These are phyloP conservation scores for Paramormyrops hopkinsi DNA, from an alignment of 2,797 vertebrate species.

Conservation along the genomic window DNA sequence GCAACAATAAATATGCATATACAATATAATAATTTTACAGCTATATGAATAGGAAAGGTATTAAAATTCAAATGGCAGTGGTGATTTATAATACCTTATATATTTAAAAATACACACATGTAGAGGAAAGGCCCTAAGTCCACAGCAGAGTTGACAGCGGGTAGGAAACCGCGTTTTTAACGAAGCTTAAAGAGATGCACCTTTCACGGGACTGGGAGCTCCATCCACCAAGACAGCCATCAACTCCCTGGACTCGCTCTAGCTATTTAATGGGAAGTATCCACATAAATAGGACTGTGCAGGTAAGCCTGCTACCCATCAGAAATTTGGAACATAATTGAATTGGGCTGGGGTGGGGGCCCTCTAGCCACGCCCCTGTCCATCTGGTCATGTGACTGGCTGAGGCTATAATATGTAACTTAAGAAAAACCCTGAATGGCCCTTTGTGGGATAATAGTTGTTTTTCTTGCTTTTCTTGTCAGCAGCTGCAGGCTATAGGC, in stretches of 20 bases:
- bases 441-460: neutral
- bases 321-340: neutral
- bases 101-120: slow-evolving; percentile 26
- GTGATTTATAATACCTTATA: slow-evolving; percentile 54
- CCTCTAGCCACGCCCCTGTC: neutral
- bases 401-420: neutral
- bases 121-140: slow-evolving; percentile 47
- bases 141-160: slow-evolving; percentile 43
- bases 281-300: neutral
- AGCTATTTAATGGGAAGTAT: neutral
- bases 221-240: slow-evolving; percentile 31
- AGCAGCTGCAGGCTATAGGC: neutral
- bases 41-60: slow-evolving; percentile 64
- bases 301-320: neutral
- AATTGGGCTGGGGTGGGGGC: neutral
- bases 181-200: slow-evolving; percentile 63
- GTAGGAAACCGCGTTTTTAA: slow-evolving; percentile 44
- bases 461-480: neutral
- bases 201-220: slow-evolving; percentile 49
- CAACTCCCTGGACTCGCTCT: neutral
- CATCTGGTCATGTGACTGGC: neutral
- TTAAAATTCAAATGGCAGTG: slow-evolving; percentile 73
- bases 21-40: slow-evolving; percentile 66
- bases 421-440: neutral
- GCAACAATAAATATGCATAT: slow-evolving; percentile 68